These are phyloP conservation scores for Stenichneumon culpator DNA, from an alignment of 2,888 invertebrate genomes.

Conservation along the genomic window DNA sequence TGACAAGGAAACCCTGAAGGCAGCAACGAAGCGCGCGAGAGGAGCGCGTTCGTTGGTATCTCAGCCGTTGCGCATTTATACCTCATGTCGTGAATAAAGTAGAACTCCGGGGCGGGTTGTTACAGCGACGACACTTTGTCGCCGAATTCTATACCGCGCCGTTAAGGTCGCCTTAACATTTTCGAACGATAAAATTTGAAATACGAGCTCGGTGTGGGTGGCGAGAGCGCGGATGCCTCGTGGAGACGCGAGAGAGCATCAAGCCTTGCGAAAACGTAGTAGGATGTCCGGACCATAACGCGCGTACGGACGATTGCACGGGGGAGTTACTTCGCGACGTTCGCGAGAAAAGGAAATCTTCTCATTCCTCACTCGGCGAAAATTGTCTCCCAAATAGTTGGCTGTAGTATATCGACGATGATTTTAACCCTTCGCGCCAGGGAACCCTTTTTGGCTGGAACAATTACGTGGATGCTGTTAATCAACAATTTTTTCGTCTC, in stretches of 20 bases:
- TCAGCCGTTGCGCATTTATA: constrained; percentile 5
- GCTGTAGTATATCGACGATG: constrained; percentile 19
- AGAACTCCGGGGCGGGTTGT: constrained; percentile 5
- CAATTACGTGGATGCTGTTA: background rate
- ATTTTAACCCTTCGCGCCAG: background rate
- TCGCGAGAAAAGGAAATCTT: constrained; percentile 54
- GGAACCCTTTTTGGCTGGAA: background rate
- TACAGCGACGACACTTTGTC: constrained; percentile 66
- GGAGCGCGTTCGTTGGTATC: background rate
- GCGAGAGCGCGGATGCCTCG: constrained; percentile 40
- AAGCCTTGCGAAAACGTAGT: constrained; percentile 64
- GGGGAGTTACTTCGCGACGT: constrained; percentile 73
- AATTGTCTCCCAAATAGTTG: constrained; percentile 6
- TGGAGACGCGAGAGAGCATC: constrained; percentile 37
- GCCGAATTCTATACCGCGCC: constrained; percentile 64
- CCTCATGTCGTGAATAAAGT: constrained; percentile 40
- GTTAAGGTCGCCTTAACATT: constrained; percentile 74
- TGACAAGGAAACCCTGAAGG: background rate
- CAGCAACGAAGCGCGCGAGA: constrained; percentile 14
- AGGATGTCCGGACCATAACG: constrained; percentile 84
- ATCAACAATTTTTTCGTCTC: background rate
- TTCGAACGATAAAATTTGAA: constrained; percentile 84
- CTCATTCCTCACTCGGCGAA: constrained; percentile 22
- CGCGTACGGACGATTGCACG: constrained; percentile 73
- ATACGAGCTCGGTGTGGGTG: constrained; percentile 78